Percentiles rank a stretch among this genome's conserved stretches.
These are phyloP conservation scores for Baronia brevicornis DNA, from an alignment of 2,888 invertebrate genomes.

Conservation along the genomic window DNA sequence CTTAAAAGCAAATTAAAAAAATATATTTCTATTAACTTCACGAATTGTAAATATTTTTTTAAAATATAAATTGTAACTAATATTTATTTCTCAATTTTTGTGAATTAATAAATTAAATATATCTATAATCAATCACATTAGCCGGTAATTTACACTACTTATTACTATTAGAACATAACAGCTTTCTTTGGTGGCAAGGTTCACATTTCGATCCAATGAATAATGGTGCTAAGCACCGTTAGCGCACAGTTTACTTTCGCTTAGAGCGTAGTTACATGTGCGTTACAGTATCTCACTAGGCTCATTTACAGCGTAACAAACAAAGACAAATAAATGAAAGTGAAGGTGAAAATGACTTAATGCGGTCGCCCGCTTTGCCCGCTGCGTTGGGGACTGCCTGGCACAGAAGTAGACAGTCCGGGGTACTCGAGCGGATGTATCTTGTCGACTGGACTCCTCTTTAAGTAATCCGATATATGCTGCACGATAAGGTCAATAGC, in stretches of 20 bases:
- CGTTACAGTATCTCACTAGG: conserved; percentile 9
- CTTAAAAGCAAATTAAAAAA: no score
- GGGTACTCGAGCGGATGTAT: conserved; percentile 30
- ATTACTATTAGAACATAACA: no score
- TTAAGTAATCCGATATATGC: conserved; percentile 94
- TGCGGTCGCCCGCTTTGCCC: conserved; percentile 60
- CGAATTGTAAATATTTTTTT: no score
- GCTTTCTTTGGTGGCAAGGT: no score
- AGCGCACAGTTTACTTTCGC: neutral
- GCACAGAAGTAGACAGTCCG: conserved; percentile 42
- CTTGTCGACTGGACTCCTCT: conserved; percentile 47
- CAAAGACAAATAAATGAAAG: conserved; percentile 4
- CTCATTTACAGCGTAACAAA: conserved; percentile 7
- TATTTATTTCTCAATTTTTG: no score
- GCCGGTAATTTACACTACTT: no score
- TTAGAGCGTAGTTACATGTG: conserved; percentile 3
- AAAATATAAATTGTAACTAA: no score
- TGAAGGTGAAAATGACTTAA: conserved; percentile 29
- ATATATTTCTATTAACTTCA: no score
- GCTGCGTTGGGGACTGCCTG: conserved; percentile 57
- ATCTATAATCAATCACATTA: no score
- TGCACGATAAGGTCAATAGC: conserved; percentile 98
- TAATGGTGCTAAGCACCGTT: no score
- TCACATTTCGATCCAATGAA: no score
- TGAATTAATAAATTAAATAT: no score